Base-by-base conservation (phyloP, 2,888 invertebrate species). In the Caenorhabditis japonica region DNA sequence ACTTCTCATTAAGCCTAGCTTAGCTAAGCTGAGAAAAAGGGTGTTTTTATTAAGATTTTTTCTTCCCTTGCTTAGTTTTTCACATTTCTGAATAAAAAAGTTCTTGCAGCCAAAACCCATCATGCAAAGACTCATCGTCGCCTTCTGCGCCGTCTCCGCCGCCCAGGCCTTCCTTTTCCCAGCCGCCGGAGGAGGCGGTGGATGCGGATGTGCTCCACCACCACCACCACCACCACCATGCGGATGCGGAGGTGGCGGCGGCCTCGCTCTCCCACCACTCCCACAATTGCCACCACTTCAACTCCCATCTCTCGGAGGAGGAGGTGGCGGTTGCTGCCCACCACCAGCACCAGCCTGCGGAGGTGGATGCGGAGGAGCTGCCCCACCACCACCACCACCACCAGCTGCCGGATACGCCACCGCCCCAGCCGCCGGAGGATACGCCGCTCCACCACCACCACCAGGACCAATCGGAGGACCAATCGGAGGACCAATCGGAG, bases 251-350 rank as follows among this genome's bases (percentile, higher is more conserved):
- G 62, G 70, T 5, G 61, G 71, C 13, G 69, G 59, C 3, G 66
- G 51, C 17, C 49, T 60, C 38, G 56, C 71, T 17, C 69, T 72
- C 49, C 71, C 76, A 73, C 64, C 70, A 59, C 74, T 77, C 51
- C 77, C 71, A 71, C 71, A 70, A 62, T 58, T 77, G 58, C 60
- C 68, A 60, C 59, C 61, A 41, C 77, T 71, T 27, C n/a, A 51
- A 15, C 68, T 77, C 38, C 75, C 77, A 59, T 72, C 69, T 27
- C 44, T 75, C 46, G 77, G 76, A 51, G 76, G 75, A 55, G 73
- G 75, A 13, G 62, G 69, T 47, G 49, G 58, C 19, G 62, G 75
- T n/a, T 71, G 71, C 62, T 72, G 72, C 53, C 76, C 76, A 59
- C 76, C 76, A 49, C 61, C 72, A 51, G 51, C 68, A 21, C 68